Evolutionary conservation across 2,888 invertebrate species (phyloP).

Genomic region (Gymnoscelis rufifasciata): DNA sequence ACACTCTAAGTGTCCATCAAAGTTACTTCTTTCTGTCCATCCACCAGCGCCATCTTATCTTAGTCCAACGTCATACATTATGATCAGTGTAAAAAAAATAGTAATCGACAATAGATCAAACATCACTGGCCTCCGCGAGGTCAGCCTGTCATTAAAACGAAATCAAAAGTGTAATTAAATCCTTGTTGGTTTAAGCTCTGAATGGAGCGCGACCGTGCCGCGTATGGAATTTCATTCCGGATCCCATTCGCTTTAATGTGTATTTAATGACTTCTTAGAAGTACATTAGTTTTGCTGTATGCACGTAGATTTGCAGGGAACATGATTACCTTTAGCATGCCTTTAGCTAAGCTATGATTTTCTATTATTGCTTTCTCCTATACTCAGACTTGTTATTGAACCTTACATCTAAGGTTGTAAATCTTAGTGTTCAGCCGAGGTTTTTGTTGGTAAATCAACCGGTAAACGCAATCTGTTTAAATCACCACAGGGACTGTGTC

Average conservation of each 20-base stretch:
- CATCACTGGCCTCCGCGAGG: conserved; percentile 37
- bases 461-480: background rate
- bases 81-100: no score
- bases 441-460: no score
- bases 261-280: conserved; percentile 32
- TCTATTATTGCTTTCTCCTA: conserved; percentile 1
- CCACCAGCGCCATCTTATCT: no score
- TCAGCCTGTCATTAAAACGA: conserved; percentile 52
- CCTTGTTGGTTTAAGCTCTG: conserved; percentile 44
- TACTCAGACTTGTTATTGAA: background rate
- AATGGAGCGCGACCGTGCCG: conserved; percentile 28
- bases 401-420: background rate
- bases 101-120: conserved; percentile 29
- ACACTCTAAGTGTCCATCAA: no score
- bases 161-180: conserved; percentile 61
- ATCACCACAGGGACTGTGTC: conserved; percentile 8
- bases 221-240: conserved; percentile 44
- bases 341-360: conserved; percentile 13
- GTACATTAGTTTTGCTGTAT: conserved; percentile 5
- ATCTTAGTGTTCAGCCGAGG: background rate
- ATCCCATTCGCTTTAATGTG: conserved; percentile 34
- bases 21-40: no score
- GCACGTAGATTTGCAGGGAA: conserved; percentile 1
- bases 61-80: no score
- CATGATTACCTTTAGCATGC: background rate